Percentiles rank a stretch among this genome's conserved stretches.
Conservation (phyloP, 2,113 vertebrate species). For the Larimichthys crocea region DNA sequence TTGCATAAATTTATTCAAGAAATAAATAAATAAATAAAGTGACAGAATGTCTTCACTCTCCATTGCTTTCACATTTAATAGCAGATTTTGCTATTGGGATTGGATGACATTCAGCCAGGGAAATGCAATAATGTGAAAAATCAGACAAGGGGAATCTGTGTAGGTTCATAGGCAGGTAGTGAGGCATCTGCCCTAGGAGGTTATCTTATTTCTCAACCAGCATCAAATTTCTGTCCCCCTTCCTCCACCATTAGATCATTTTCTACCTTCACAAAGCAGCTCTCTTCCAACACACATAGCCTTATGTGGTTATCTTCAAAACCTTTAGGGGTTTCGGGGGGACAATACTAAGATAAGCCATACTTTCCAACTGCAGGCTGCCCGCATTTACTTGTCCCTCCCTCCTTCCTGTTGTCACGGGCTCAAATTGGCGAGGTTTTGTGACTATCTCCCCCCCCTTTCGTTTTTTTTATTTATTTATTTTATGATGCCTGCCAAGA, state of each 20-base stretch:
- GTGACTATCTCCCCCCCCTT: constrained; percentile 38
- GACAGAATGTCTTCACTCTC: neutral
- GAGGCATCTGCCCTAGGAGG: constrained; percentile 7
- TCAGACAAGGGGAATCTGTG: neutral
- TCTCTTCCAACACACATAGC: constrained; percentile 24
- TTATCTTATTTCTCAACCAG: constrained; percentile 58
- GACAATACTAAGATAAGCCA: constrained; percentile 53
- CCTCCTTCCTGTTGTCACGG: constrained; percentile 58
- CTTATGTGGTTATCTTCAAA: constrained; percentile 50
- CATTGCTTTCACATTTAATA: neutral
- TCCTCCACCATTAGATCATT: constrained; percentile 51
- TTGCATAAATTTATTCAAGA: constrained; percentile 14
- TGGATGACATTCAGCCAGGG: constrained; percentile 5
- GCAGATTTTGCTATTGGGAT: constrained; percentile 15
- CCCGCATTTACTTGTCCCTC: constrained; percentile 49
- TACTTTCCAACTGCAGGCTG: constrained; percentile 45
- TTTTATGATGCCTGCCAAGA: constrained; percentile 50
- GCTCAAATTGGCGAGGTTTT: constrained; percentile 61
- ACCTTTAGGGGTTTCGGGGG: constrained; percentile 44
- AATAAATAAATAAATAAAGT: neutral
- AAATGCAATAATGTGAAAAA: constrained; percentile 27
- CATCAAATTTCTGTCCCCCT: constrained; percentile 50
- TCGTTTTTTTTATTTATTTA: constrained; percentile 7
- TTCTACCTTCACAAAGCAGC: constrained; percentile 40
- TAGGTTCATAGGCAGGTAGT: constrained; percentile 18